Evolutionary conservation across 2,888 invertebrate genomes (phyloP), one percentile per base, ranked within the genome.

Genomic region (Drosophila paramelanica): DNA sequence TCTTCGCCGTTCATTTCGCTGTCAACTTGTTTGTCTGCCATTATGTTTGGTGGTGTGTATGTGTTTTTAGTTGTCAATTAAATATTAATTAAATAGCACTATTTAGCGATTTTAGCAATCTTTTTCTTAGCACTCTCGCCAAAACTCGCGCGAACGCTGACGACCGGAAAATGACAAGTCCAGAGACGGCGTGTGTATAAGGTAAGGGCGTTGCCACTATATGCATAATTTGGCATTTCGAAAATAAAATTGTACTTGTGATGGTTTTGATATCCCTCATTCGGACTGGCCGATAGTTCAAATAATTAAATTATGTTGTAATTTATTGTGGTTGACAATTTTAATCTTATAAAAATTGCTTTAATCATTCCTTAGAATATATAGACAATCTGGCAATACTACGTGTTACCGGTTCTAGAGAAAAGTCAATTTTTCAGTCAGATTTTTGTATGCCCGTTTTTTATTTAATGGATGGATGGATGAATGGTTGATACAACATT

Each of bases 1-100:
- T 96, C 96, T 93, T 96, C 96, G 92, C 96, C 95, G 93, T 96
- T 96, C 95, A 96, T 95, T 90, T 94, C 93, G 93, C 93, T 94
- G 91, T 95, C 95, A 68, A 91, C 91, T 94, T 95, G 93, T 90
- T 93, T 93, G 50, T 91, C 94, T 74, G 94, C 93, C 94, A 94
- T 94, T 87, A 53, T 81, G 46, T 64, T 60, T 52, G 25, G 64
- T 68, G 67, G 47, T 67, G 46, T 77, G 51, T 72, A 43, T 73
- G 20, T 73, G 14, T 42, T 72, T 73, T 55, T 68, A 62, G 3
- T 66, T 56, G 74, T 74, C 72, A 83, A 79, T 74, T 76, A 73
- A 39, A 77, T 76, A 68, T 81, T 80, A 77, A 64, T 67, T 66
- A 66, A 68, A 77, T 60, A 79, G 69, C 80, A 77, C 84, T 73